Evolutionary conservation across 2,888 invertebrate genomes (phyloP).

Genomic region (Cotesia congregata): DNA sequence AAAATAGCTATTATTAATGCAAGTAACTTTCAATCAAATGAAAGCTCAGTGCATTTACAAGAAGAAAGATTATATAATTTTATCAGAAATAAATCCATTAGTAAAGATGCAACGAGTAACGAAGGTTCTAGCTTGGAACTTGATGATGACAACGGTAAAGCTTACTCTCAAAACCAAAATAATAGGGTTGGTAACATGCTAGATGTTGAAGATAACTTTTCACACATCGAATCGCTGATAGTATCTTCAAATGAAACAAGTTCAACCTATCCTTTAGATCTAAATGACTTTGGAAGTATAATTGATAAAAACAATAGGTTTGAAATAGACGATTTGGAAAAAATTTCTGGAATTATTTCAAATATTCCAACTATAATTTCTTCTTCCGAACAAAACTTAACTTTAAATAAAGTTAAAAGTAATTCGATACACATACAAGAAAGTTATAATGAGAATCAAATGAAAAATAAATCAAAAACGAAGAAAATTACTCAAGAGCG

Average conservation of each 20-base stretch:
- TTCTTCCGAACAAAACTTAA: constrained; percentile 51
- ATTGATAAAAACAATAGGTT: not conserved
- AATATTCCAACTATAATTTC: constrained; percentile 26
- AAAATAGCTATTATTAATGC: constrained; percentile 67
- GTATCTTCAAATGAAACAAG: constrained; percentile 47
- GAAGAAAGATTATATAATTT: constrained; percentile 42
- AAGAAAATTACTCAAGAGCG: constrained; percentile 57
- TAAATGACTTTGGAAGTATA: constrained; percentile 33
- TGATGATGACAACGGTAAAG: constrained; percentile 56
- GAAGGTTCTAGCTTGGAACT: constrained; percentile 57
- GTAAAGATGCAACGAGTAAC: constrained; percentile 61
- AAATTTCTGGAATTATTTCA: not conserved
- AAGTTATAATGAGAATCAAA: constrained; percentile 41
- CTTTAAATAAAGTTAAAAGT: constrained; percentile 53
- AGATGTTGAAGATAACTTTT: constrained; percentile 47
- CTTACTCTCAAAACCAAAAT: constrained; percentile 43
- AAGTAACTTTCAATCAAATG: constrained; percentile 66
- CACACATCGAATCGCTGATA: constrained; percentile 44
- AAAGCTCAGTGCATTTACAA: constrained; percentile 63
- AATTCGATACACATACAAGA: constrained; percentile 60
- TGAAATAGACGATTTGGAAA: constrained; percentile 2
- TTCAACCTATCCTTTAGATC: constrained; percentile 40
- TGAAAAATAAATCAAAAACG: constrained; percentile 53
- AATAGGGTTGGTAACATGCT: constrained; percentile 47
- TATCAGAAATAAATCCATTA: constrained; percentile 38